phyloP scores from a whole-genome alignment of 2,797 vertebrate species.

The Lutra lutra region DNA sequence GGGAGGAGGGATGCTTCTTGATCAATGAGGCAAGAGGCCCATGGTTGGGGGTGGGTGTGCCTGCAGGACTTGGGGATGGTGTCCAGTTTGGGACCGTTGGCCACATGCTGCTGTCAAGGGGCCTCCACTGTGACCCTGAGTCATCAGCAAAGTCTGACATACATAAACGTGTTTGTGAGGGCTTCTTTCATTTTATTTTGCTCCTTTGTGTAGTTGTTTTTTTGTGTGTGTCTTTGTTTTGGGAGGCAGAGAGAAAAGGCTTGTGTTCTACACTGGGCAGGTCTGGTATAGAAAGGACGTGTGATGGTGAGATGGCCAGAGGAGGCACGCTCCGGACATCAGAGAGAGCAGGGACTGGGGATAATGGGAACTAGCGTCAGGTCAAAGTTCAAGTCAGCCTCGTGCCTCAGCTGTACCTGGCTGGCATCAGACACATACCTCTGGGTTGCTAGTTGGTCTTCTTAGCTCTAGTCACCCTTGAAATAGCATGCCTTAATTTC shows the following conservation, averaged over 20 bases:
- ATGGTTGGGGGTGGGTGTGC: too few relatives aligned
- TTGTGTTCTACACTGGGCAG: not conserved
- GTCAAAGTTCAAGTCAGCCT: not conserved
- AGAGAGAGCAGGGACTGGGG: rapidly evolving
- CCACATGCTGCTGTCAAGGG: not conserved
- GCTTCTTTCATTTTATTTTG: rapidly evolving
- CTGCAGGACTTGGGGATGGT: not conserved
- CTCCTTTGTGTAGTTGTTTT: rapidly evolving
- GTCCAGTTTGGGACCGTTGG: not conserved
- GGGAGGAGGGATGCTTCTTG: not conserved
- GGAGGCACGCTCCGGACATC: too few relatives aligned
- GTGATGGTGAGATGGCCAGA: not conserved
- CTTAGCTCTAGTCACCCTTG: not conserved
- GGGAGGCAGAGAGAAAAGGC: not conserved
- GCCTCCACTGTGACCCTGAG: rapidly evolving
- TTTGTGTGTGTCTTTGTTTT: not conserved
- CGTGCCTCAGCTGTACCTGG: not conserved
- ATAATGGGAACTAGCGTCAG: rapidly evolving
- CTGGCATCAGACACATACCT: not conserved
- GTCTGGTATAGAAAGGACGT: not conserved
- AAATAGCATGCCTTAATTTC: not conserved
- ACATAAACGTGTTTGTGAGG: rapidly evolving
- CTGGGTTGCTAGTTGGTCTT: not conserved
- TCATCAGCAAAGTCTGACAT: not conserved
- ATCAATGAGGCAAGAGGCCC: not conserved